These are phyloP conservation scores for Indri indri DNA, from an alignment of 2,113 vertebrate species.

Conservation along the genomic window DNA sequence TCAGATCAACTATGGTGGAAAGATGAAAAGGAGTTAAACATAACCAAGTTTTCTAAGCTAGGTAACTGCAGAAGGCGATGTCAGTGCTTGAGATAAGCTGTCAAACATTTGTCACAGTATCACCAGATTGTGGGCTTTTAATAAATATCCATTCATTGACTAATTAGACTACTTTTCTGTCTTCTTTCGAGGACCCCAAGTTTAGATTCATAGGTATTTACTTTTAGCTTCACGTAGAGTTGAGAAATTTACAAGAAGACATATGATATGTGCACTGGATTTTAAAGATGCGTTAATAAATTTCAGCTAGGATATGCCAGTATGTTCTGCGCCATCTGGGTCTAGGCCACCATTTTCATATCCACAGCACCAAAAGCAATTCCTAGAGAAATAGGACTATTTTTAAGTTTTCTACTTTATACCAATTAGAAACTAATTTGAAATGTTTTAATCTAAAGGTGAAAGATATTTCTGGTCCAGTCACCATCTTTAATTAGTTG, in stretches of 20 bases:
- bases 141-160: background rate
- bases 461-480: constrained; percentile 66
- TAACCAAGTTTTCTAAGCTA: constrained; percentile 6
- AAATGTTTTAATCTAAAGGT: constrained; percentile 74
- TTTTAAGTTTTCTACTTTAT: constrained; percentile 74
- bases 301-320: background rate
- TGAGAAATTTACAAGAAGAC: background rate
- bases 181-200: background rate
- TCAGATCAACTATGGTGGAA: constrained; percentile 14
- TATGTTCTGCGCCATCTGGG: constrained; percentile 32
- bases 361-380: constrained; percentile 44
- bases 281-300: background rate
- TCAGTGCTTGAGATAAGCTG: background rate
- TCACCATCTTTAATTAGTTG: constrained; percentile 68
- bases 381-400: constrained; percentile 48
- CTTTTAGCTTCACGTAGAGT: background rate
- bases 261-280: background rate
- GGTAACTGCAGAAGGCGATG: background rate
- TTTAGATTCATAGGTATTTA: background rate
- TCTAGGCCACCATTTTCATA: constrained; percentile 55
- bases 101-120: background rate
- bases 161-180: background rate
- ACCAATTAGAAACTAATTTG: constrained; percentile 76
- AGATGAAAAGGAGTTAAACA: background rate
- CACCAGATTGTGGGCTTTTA: background rate